Base-by-base conservation (phyloP, 1,140 invertebrate genomes). In the Hirudo medicinalis region DNA sequence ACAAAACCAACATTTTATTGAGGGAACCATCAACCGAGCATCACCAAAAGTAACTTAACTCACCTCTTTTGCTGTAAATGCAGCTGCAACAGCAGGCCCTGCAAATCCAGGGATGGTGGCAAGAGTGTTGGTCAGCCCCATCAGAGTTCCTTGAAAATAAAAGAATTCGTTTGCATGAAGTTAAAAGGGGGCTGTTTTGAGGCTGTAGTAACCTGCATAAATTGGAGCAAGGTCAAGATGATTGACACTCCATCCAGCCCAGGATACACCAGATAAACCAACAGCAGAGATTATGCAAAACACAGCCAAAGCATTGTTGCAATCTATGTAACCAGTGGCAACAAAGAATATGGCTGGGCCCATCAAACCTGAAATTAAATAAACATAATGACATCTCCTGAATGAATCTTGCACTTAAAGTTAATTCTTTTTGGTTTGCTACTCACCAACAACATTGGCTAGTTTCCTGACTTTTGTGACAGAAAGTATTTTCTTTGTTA, bases 101-200 rank as follows among this genome's bases (percentile, higher is more conserved):
- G 92, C 79, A 75, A 94, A 91, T 27, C 91, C 91, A 49, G 91
- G 90, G 75, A 94, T 81, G 0, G 91, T 92, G 0, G 89, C 91
- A 72, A 93, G 82, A 0, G 89, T 90, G 79, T 92, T 92, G 1
- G 89, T 89, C 40, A 93, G 85, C 1, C 91, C 91, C 89, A 92
- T 90, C 22, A 92, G 79, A 11, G 76, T 75, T 22, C 78, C 78
- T 78, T 22, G 13, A 19, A 22, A 25, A 54, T 9, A 70, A 55
- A 70, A 70, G 13, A 27, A 68, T 11, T 15, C 17, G 2, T n/a
- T n/a, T 63, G 22, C 6, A 63, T 63, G 19, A 8, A 8, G 15
- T 63, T 63, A 63, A n/a, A 60, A 15, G 9, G 43, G 43, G 4
- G 15, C 43, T 15, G 15, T 49, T 49, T 40, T 49, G 43, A 49